These are phyloP conservation scores for Andrena hattorfiana DNA, from an alignment of 2,888 invertebrate genomes.

Conservation along the genomic window DNA sequence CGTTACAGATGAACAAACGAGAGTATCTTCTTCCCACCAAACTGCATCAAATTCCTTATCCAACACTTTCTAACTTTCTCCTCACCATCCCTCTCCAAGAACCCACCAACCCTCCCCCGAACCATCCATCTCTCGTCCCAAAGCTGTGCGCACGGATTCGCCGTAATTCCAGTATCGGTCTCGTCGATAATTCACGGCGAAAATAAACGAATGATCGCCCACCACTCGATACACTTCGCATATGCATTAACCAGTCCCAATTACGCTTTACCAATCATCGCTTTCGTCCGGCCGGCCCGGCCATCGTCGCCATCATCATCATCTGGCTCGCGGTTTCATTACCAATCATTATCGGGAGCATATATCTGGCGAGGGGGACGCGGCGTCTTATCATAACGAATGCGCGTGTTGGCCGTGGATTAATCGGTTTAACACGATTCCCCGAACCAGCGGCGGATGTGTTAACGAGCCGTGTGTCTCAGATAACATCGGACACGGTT, in stretches of 20 bases:
- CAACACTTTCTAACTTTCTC: neutral
- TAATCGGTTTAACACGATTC: conserved; percentile 72
- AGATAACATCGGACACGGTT: conserved; percentile 72
- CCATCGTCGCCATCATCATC: too few relatives aligned
- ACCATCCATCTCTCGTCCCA: neutral
- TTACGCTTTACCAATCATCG: conserved; percentile 40
- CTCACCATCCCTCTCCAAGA: neutral
- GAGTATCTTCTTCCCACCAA: neutral
- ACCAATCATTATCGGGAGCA: conserved; percentile 21
- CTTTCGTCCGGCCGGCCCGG: neutral
- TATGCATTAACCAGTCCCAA: conserved; percentile 11
- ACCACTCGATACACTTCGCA: neutral
- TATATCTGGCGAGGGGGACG: conserved; percentile 9
- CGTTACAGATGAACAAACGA: neutral
- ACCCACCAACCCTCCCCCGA: neutral
- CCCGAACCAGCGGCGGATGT: conserved; percentile 61
- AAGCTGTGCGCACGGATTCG: neutral
- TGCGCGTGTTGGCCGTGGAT: conserved; percentile 55
- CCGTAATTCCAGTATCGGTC: neutral
- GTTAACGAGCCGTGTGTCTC: conserved; percentile 67
- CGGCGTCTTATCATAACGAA: conserved; percentile 62
- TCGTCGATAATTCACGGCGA: neutral
- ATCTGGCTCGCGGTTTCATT: conserved; percentile 16
- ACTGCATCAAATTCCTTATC: neutral
- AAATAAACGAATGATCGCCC: neutral